Evolutionary conservation across 2,113 vertebrate genomes (phyloP).

Genomic region (Carassius gibelio): DNA sequence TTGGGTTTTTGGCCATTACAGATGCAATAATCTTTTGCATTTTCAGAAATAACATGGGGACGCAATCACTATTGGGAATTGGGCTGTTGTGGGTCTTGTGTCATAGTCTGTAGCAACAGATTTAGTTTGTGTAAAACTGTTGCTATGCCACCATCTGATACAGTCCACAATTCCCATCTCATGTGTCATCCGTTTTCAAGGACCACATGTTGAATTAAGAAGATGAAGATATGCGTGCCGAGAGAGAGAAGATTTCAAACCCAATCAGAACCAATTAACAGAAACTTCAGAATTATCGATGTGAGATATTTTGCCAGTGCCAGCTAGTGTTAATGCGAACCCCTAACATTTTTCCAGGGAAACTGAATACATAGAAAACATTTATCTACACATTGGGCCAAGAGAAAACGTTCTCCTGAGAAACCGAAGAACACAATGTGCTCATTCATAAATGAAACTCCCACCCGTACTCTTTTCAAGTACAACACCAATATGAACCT

Average conservation of each 20-base stretch:
- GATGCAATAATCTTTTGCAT: constrained; percentile 1
- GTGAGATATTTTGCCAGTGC: constrained; percentile 41
- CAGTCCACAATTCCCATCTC: constrained; percentile 27
- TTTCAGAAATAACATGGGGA: neutral
- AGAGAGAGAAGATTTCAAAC: neutral
- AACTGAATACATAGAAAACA: constrained; percentile 58
- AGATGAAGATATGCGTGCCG: neutral
- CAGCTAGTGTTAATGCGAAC: constrained; percentile 51
- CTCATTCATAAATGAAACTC: constrained; percentile 56
- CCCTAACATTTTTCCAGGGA: constrained; percentile 39
- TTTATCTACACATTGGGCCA: constrained; percentile 54
- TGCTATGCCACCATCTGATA: constrained; percentile 6
- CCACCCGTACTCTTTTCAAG: constrained; percentile 54
- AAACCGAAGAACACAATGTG: constrained; percentile 53
- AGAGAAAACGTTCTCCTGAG: constrained; percentile 47
- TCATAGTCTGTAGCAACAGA: neutral
- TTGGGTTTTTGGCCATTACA: constrained; percentile 40
- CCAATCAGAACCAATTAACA: constrained; percentile 28
- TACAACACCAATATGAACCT: constrained; percentile 64
- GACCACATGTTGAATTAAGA: neutral
- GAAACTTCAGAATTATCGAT: constrained; percentile 48
- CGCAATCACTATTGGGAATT: neutral
- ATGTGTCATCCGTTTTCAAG: constrained; percentile 37
- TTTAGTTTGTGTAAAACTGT: constrained; percentile 22
- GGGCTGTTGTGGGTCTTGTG: too few relatives aligned